These are phyloP conservation scores for Alosa sapidissima DNA, from an alignment of 2,797 vertebrate genomes.

Conservation along the genomic window DNA sequence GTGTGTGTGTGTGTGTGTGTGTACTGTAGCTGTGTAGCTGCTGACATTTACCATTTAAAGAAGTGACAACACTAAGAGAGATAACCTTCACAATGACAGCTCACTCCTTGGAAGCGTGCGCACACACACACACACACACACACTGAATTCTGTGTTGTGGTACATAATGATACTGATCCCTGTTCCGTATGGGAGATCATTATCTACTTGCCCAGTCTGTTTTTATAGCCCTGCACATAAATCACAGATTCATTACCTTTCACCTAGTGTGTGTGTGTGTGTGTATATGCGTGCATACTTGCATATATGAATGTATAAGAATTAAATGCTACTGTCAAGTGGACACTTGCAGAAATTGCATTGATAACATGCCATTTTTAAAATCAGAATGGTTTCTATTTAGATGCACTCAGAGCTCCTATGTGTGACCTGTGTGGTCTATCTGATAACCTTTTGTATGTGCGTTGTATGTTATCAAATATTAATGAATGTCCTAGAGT, in stretches of 20 bases:
- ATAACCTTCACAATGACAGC: neutral
- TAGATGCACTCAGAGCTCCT: too few species aligned
- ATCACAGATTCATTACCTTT: neutral
- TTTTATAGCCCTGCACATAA: neutral
- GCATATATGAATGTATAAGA: too few species aligned
- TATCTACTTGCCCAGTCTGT: neutral
- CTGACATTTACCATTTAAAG: constrained; percentile 3
- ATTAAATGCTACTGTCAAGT: too few species aligned
- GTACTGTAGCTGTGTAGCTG: neutral
- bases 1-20: neutral
- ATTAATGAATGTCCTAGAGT: too few species aligned
- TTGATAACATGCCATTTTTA: too few species aligned
- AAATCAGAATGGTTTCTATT: too few species aligned
- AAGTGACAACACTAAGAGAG: constrained; percentile 6
- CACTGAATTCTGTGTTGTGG: too few species aligned
- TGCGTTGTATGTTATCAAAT: too few species aligned
- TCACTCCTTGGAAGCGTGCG: neutral
- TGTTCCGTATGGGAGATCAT: neutral
- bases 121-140: neutral
- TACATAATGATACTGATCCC: neutral
- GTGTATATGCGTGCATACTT: neutral
- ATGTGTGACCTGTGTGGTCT: too few species aligned
- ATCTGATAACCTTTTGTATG: too few species aligned
- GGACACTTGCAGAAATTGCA: too few species aligned
- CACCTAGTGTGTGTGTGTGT: neutral